Base-by-base conservation (phyloP, 2,888 invertebrate genomes). In the Arctia plantaginis region DNA sequence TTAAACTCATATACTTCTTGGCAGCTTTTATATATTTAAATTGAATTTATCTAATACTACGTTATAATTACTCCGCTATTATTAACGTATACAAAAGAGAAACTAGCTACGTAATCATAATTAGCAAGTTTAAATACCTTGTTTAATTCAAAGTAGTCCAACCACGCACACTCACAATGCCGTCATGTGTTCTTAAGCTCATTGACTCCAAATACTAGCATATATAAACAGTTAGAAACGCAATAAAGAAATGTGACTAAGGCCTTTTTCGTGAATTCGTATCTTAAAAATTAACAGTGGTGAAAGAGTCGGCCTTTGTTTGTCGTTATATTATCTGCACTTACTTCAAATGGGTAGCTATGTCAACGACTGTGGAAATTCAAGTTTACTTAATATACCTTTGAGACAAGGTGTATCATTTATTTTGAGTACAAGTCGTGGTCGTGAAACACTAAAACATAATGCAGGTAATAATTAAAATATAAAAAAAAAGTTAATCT, bases 61-160 rank as follows among this genome's bases (percentile, higher is more conserved):
- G 0, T 13, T 35, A 69, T 69, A 69, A 69, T 55, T 69, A 33
- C 51, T 23, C 51, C 35, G 55, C 35, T 35, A 35, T 51, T 72
- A 55, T 33, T 39, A 27, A 72, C 59, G 51, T 62, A 65, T 47
- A 72, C 66, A 72, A 66, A 72, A 67, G 67, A 72, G 72, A 72
- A 72, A 72, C 72, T 67, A 62, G 39, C 55, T 51, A 55, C 66
- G 66, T 59, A 59, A 67, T 66, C 27, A 41, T 69, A 69, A 55
- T 69, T 72, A 67, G 41, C 33, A 66, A 67, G 27, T 59, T 59
- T 55, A 72, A 55, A 59, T 41, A 72, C 33, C 33, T 66, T 44
- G 66, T 59, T 39, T 62, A 55, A 62, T 30, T 59, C 23, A 41
- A 67, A 72, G 67, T 66, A 72, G 47, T 59, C 44, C 55, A 67